A percentile compares a stretch with the other conserved stretches of the same genome.
Conservation (phyloP, 2,797 vertebrate genomes). For the Lagodon rhomboides region DNA sequence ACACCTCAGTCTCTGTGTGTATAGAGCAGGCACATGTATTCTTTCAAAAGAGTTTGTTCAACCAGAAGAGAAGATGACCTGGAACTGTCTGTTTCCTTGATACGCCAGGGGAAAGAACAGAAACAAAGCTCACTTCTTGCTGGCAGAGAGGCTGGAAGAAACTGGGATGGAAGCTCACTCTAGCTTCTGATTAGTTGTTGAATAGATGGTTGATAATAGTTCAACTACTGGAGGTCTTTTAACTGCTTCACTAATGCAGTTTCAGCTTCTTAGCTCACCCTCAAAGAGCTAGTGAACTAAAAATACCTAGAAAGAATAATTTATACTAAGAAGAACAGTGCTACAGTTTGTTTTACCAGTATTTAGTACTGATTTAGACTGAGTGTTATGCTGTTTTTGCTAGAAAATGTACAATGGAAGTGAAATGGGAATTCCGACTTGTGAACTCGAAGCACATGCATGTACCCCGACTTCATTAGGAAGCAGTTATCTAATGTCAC, state of each 20-base stretch:
- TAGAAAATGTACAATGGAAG: no score
- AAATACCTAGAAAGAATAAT: neutral
- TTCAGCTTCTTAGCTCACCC: neutral
- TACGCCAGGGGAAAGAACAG: constrained; percentile 10
- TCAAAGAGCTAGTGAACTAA: neutral
- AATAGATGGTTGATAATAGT: neutral
- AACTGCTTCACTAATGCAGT: neutral
- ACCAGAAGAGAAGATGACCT: constrained; percentile 30
- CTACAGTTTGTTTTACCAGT: neutral
- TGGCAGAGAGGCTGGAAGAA: neutral
- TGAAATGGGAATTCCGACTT: no score
- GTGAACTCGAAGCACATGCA: no score
- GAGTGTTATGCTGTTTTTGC: neutral
- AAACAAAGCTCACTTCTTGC: constrained; percentile 5
- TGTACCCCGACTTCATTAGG: no score
- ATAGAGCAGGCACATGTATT: neutral
- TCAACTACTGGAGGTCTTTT: neutral
- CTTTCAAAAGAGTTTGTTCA: constrained; percentile 27
- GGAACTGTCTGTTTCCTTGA: constrained; percentile 32
- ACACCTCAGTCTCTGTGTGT: constrained; percentile 8
- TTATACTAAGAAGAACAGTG: neutral
- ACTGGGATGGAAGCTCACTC: neutral
- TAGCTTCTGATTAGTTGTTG: constrained; percentile 6
- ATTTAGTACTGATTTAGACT: constrained; percentile 2
- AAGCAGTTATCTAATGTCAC: no score